Percentiles rank a stretch among this genome's conserved stretches.
Conservation (phyloP, 2,113 vertebrate species). For the Tympanuchus pallidicinctus region DNA sequence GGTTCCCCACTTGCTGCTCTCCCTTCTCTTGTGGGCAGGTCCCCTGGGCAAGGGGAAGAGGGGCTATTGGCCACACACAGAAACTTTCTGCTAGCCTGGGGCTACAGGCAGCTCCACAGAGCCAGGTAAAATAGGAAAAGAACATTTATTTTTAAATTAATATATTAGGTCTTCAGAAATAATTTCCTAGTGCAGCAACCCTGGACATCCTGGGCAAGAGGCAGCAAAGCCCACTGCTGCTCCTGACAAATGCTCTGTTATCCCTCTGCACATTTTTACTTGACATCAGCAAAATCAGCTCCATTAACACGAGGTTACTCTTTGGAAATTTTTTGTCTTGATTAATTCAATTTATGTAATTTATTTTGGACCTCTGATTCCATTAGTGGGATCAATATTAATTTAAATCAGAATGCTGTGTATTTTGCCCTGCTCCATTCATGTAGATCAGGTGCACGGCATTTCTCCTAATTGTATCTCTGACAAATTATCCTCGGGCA, state of each 20-base stretch:
- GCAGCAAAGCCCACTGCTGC: neutral
- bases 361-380: constrained; percentile 73
- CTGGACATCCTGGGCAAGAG: neutral
- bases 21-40: neutral
- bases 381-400: constrained; percentile 69
- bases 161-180: neutral
- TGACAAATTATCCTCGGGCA: neutral
- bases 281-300: constrained; percentile 42
- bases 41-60: fast-evolving
- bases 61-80: neutral
- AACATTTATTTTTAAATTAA: neutral
- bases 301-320: constrained; percentile 26
- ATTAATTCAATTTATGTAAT: constrained; percentile 71
- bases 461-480: neutral
- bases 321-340: constrained; percentile 18
- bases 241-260: neutral
- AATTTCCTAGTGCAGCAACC: neutral
- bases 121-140: neutral
- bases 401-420: constrained; percentile 67
- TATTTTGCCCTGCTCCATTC: constrained; percentile 41
- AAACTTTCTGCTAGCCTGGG: neutral
- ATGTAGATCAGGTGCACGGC: constrained; percentile 29
- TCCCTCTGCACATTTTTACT: constrained; percentile 2
- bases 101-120: neutral
- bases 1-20: neutral